Base-by-base conservation (phyloP, 2,113 vertebrate species). In the Ancistrus triradiatus region DNA sequence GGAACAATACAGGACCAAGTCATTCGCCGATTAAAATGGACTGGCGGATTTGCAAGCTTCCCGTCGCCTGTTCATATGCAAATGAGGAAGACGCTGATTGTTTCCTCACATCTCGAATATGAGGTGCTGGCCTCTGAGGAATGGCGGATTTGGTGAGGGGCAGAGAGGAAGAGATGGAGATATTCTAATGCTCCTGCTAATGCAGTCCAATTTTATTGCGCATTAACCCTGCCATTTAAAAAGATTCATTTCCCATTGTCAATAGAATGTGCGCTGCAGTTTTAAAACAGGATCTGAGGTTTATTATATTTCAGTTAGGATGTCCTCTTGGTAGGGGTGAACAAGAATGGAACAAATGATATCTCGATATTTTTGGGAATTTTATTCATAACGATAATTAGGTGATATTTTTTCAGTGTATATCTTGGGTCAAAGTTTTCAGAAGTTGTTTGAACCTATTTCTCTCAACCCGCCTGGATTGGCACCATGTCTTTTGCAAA, bases 21-120 rank as follows among this genome's bases (percentile, higher is more conserved):
- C 83, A 87, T 85, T 83, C 79, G 77, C 73, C 68, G 79, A 82
- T 84, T 84, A 77, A 85, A 83, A 81, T 74, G 69, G 66, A 73
- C 70, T 3, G 37, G 74, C 76, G 74, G 81, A 83, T 85, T 87
- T 86, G 77, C 76, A 60, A 70, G 75, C 70, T 78, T 82, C 72
- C 67, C 72, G 74, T 74, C 75, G 69, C 73, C 78, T 15, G 81
- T 88, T 87, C 85, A 85, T 84, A 87, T 86, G 84, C 78, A 83
- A 88, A 89, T 87, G 65, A 83, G 77, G 53, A 28, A 42, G 68
- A 69, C 77, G 67, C 74, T 84, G 84, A 88, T 86, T 88, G 84
- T 88, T 87, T 87, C 81, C 83, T 84, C 82, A 77, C 82, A 83
- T 87, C 85, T n/a, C 86, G 81, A 88, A 88, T 88, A 83, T 81